These are phyloP conservation scores for Carcharodon carcharias DNA, from an alignment of 2,797 vertebrate species.

Conservation along the genomic window DNA sequence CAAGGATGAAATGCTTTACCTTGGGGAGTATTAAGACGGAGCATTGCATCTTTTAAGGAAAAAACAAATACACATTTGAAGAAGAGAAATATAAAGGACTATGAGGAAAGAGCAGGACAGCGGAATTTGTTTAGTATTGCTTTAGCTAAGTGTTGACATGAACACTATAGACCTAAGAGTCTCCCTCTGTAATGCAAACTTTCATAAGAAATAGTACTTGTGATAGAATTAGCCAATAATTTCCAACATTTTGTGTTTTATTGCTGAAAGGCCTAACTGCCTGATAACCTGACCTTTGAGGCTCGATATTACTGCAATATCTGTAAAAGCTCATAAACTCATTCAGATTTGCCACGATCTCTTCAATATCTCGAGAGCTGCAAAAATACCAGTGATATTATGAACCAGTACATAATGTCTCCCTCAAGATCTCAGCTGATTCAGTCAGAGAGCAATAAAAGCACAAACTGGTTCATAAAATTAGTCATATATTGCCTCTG, in stretches of 20 bases:
- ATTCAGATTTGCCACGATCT: not conserved
- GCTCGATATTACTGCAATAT: not conserved
- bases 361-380: not conserved
- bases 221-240: not conserved
- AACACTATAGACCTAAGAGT: not conserved
- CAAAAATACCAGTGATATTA: not conserved
- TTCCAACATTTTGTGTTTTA: not conserved
- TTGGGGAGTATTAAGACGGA: not conserved
- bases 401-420: not conserved
- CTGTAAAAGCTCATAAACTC: not conserved
- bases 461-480: not conserved
- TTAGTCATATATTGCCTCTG: not conserved
- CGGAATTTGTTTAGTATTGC: not conserved
- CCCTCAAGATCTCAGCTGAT: not conserved
- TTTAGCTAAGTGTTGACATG: not conserved
- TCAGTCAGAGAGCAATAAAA: not conserved
- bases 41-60: not conserved
- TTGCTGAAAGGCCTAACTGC: not conserved
- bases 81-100: not conserved
- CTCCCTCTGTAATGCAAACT: not conserved
- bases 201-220: not conserved
- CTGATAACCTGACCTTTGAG: not conserved
- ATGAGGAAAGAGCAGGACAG: not conserved
- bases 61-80: not conserved
- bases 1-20: not conserved